These are phyloP conservation scores for Sus scrofa DNA, from an alignment of 2,113 vertebrate genomes.

Conservation along the genomic window DNA sequence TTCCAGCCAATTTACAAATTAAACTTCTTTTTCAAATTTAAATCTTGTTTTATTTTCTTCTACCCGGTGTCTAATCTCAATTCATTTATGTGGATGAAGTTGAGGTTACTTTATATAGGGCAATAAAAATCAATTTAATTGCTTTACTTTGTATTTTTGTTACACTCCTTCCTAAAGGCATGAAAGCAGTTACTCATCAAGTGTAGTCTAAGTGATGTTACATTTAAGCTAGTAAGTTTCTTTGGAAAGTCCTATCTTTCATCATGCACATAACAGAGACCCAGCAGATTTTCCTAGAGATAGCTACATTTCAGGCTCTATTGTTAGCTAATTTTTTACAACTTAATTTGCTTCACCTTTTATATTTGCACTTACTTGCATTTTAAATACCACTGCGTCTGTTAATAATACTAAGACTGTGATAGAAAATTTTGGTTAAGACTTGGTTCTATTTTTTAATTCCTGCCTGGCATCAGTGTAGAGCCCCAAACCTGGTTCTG, in stretches of 20 bases:
- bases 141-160: neutral
- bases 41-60: slow-evolving; percentile 15
- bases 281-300: neutral
- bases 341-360: neutral
- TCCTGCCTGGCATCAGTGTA: neutral
- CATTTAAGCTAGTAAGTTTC: neutral
- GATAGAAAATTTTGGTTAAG: neutral
- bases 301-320: slow-evolving; percentile 6
- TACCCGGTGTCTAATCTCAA: neutral
- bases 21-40: slow-evolving; percentile 15
- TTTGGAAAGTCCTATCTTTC: slow-evolving; percentile 20
- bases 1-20: neutral
- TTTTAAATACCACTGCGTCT: neutral
- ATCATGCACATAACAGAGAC: neutral
- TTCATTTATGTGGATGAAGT: slow-evolving; percentile 19
- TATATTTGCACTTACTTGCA: neutral
- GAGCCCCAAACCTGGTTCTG: neutral
- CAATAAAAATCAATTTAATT: slow-evolving; percentile 12
- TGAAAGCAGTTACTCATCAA: neutral
- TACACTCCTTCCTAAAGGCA: neutral
- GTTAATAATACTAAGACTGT: neutral
- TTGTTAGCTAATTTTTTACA: neutral
- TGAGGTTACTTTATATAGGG: neutral
- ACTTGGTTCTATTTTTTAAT: slow-evolving; percentile 11
- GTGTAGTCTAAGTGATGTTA: neutral